Percentiles rank a stretch among this genome's conserved stretches.
phyloP scores from a whole-genome alignment of 2,888 invertebrate species.

The Cephus sareptanus region DNA sequence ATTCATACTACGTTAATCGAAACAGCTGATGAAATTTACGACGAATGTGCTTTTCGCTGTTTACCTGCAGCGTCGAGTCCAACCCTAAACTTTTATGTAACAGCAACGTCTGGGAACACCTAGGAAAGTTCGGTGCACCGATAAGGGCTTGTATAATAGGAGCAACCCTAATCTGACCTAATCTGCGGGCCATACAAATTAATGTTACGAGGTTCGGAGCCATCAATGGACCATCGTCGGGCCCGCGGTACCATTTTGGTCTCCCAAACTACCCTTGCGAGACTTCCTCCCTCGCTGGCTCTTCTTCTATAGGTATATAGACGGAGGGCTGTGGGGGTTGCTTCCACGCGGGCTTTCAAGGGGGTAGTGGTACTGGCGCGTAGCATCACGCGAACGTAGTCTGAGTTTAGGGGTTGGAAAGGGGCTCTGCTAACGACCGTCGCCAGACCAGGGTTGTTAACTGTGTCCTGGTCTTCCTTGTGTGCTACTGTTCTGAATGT shows the following conservation, averaged over 20 bases:
- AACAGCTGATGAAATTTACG: too few species aligned
- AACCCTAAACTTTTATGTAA: too few species aligned
- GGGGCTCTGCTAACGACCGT: constrained; percentile 59
- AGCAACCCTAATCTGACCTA: constrained; percentile 44
- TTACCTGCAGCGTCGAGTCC: too few species aligned
- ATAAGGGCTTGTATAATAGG: constrained; percentile 16
- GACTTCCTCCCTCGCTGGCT: constrained; percentile 18
- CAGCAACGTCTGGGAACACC: too few species aligned
- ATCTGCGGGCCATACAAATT: constrained; percentile 50
- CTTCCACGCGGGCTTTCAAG: constrained; percentile 14
- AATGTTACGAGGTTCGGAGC: constrained; percentile 51
- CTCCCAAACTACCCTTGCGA: constrained; percentile 45
- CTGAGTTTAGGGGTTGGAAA: constrained; percentile 35
- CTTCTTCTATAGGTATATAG: not conserved
- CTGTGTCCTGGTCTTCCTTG: constrained; percentile 42
- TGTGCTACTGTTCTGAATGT: too few species aligned
- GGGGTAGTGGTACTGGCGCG: constrained; percentile 11
- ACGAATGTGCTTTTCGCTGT: too few species aligned
- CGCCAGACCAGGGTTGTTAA: constrained; percentile 60
- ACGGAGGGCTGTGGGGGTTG: not conserved
- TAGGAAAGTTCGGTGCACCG: constrained; percentile 1
- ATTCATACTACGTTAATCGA: too few species aligned
- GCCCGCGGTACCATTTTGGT: constrained; percentile 47
- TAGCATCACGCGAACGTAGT: constrained; percentile 22
- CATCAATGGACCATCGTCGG: constrained; percentile 41